Base-by-base conservation (phyloP, 2,888 invertebrate genomes). In the Tipula helvola region DNA sequence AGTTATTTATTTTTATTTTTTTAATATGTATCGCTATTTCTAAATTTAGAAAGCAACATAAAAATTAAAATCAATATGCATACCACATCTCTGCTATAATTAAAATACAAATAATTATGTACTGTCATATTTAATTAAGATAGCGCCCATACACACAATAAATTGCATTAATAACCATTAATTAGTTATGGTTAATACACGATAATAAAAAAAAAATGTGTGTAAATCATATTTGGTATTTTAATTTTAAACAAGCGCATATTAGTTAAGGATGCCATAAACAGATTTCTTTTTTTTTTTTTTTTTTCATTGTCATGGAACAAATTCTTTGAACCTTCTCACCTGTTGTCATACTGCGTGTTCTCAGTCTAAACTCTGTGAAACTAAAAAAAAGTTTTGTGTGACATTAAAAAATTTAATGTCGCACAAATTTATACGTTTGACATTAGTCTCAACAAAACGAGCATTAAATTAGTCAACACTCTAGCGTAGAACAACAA, bases 51-150 rank as follows among this genome's bases (percentile, higher is more conserved):
- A 71, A 71, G n/a, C 52, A 52, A 52, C 52, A 52, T 52, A 52
- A 52, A 52, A 71, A 28, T 28, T 71, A 13, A 39, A 84, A 84
- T 84, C 84, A 84, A 84, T 84, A 84, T 84, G 84, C 84, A 84
- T 84, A 39, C 84, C 84, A 84, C 84, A 84, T 39, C 84, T 39
- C 84, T 13, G 28, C 41, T 41, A 71, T 71, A 71, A 71, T 71
- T 71, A 71, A 71, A 71, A 71, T 71, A 71, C 28, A 28, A 71
- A 10, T 28, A 71, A 71, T 71, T n/a, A 52, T 84, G 84, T 4
- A 84, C 41, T 84, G 84, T 84, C 84, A 84, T 84, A 39, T 84
- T 84, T 84, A 84, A 84, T 84, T 84, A 84, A 84, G 84, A 84
- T 84, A 84, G 28, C 28, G 28, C 28, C 28, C 28, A 71, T 71